phyloP scores from a whole-genome alignment of 2,113 vertebrate species.

The human region GRCh38 chr3:32662501-32663000 shows the following conservation, averaged over 20 bases:
- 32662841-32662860: not conserved
- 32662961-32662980: not conserved
- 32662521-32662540: too few species aligned
- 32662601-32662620: too few species aligned
- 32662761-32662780: not conserved
- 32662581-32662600: too few species aligned
- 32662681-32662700: not conserved
- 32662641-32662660: not conserved
- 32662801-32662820: not conserved
- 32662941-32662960: not conserved
- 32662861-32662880: not conserved
- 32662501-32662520: too few species aligned
- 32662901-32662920: not conserved
- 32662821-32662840: not conserved
- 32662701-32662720: not conserved
- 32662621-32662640: not conserved
- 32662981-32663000: not conserved
- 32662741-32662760: not conserved
- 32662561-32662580: too few species aligned
- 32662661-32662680: not conserved
- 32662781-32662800: not conserved
- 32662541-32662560: too few species aligned
- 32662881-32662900: not conserved
- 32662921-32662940: not conserved
- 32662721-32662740: not conserved